A percentile compares a stretch with the other conserved stretches of the same genome.
Evolutionary conservation across 2,888 invertebrate species (phyloP).

Genomic region (Nymphalis c-album): DNA sequence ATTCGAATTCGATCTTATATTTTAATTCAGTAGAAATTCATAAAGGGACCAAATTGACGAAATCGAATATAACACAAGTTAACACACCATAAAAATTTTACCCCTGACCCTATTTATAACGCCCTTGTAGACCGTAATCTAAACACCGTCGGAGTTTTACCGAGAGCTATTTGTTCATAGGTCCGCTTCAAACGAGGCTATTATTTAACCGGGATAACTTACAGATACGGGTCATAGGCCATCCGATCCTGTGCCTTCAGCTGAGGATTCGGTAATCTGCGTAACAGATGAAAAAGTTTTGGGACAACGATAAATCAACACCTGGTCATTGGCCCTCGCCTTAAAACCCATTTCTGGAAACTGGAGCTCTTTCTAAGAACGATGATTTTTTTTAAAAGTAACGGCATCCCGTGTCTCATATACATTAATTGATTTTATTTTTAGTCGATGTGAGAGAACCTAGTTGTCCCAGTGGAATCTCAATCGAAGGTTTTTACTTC

Average conservation of each 20-base stretch:
- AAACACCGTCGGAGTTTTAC: conserved; percentile 14
- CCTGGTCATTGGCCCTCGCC: neutral
- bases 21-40: too few species aligned
- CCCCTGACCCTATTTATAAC: conserved; percentile 13
- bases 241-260: conserved; percentile 13
- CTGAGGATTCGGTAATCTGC: conserved; percentile 22
- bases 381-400: too few species aligned
- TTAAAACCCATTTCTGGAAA: too few species aligned
- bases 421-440: too few species aligned
- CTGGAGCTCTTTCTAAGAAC: too few species aligned
- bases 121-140: conserved; percentile 6
- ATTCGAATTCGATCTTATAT: too few species aligned
- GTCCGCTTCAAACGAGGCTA: conserved; percentile 31
- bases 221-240: conserved; percentile 30
- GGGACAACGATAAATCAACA: conserved; percentile 21
- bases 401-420: too few species aligned
- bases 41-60: too few species aligned
- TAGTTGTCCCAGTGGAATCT: too few species aligned
- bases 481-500: too few species aligned
- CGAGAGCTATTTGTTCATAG: conserved; percentile 25
- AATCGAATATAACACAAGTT: neutral
- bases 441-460: too few species aligned
- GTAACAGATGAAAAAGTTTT: conserved; percentile 21
- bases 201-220: conserved; percentile 36
- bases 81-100: neutral